Base-by-base conservation (phyloP, 2,113 vertebrate genomes). In the Podocnemis expansa region DNA sequence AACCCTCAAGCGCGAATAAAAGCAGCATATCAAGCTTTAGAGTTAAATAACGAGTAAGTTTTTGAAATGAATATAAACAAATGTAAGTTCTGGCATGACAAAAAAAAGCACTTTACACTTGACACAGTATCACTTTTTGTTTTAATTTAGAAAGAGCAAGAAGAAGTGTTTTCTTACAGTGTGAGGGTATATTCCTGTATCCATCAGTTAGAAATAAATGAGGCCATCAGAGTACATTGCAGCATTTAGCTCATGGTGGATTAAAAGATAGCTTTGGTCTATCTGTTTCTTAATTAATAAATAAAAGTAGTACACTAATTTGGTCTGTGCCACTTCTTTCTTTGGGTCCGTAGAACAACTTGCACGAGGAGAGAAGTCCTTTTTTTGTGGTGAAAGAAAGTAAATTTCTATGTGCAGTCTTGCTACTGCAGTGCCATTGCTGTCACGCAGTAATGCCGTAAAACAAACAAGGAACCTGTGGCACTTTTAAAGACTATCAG, bases 41-140 rank as follows among this genome's bases (percentile, higher is more conserved):
- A 99, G 96, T 93, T 99, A 95, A 99, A 99, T 97, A 99, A 99
- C n/a, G 99, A 99, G 99, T 99, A 97, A 99, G 99, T 99, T 78
- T 67, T 78, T 67, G 56, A 94, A 88, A 73, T 78, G 19, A 19
- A 14, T 79, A 5, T 70, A 90, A 91, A 81, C 8, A 92, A 60
- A 88, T 60, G 75, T 16, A 47, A 2, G 51, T 87, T 85, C 70
- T 52, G 4, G 5, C 27, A 29, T 13, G 58, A 56, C 84, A 54
- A 54, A 21, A 51, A 6, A 17, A 78, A 21, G 1, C 1, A 10
- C 21, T 49, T 6, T 17, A 27, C 80, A 1, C 1, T 52, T 70
- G 91, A 55, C 19, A 22, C 4, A 0, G 41, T 63, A 0, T 22
- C 25, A 3, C 8, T 25, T 80, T 87, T 67, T 80, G 63, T 70